A percentile compares a stretch with the other conserved stretches of the same genome.
Conservation (phyloP, 2,797 vertebrate genomes). For the Chaenodraco wilsoni region DNA sequence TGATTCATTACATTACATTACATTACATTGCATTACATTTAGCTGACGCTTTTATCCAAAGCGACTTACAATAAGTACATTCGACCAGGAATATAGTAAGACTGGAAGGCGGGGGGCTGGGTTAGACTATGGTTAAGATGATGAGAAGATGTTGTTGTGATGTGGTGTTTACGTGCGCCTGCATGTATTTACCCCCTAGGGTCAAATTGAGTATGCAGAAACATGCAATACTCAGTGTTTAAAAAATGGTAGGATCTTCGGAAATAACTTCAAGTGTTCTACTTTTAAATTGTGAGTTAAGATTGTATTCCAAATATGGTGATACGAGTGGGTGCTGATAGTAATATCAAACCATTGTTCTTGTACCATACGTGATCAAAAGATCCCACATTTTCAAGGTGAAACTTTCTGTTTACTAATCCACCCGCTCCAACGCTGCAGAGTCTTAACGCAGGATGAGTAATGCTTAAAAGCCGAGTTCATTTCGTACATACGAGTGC, state of each 20-base stretch:
- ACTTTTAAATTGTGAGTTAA: not conserved
- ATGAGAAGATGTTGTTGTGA: constrained; percentile 22
- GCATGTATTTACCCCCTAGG: constrained; percentile 39
- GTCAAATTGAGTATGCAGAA: constrained; percentile 29
- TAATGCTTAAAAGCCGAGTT: constrained; percentile 61
- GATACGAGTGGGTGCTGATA: not conserved
- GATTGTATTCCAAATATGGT: constrained; percentile 1
- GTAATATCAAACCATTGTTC: constrained; percentile 7
- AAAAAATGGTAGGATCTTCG: not conserved
- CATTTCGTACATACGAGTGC: constrained; percentile 58
- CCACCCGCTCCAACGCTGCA: constrained; percentile 37
- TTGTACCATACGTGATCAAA: not conserved
- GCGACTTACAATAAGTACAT: too few species aligned
- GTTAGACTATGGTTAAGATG: constrained; percentile 24
- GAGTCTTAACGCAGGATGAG: constrained; percentile 54
- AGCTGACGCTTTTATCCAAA: too few species aligned
- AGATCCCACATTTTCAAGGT: constrained; percentile 42
- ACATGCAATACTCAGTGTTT: constrained; percentile 3
- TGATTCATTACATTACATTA: constrained; percentile 45
- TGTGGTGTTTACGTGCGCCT: constrained; percentile 41
- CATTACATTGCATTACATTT: too few species aligned
- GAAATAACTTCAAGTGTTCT: not conserved
- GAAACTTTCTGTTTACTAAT: constrained; percentile 46
- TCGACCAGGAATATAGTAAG: constrained; percentile 18
- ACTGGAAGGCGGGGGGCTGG: constrained; percentile 26